Evolutionary conservation across 2,888 invertebrate species (phyloP), one percentile per base, ranked within the genome.

Genomic region (Allygus modestus): DNA sequence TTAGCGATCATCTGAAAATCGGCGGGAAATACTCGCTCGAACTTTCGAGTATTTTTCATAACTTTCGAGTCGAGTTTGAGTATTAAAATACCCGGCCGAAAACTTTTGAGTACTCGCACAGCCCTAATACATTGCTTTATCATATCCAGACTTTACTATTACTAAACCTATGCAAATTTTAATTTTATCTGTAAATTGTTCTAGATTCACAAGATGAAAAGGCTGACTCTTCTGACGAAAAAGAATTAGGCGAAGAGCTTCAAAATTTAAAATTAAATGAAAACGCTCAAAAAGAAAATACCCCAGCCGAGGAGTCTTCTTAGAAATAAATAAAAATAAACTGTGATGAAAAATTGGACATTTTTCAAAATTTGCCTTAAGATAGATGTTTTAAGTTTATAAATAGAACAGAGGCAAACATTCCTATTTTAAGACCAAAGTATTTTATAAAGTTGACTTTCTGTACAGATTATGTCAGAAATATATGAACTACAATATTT

Each of bases 371-470:
- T 65, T 65, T 65, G 65, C 65, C 65, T 65, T 65, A 65, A 65
- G 28, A 15, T 65, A 65, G 65, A 65, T 65, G 31, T 15, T 65
- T 28, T 65, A 28, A 69, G 12, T 1, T 73, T 41, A 1, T 41
- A 23, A 4, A 20, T 41, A 23, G 37, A 23, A 73, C 31, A 51
- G 37, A 77, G 77, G 77, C 77, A 77, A 46, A 79, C 79, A 79
- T 79, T 84, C 71, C 81, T 81, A 43, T 69, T 51, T 41, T 82
- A 58, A 58, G 79, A 79, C 79, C 79, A 58, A 79, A 58, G 79
- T 51, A 4, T 58, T 79, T 77, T 77, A 26, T 51, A 77, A 41
- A 77, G 23, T 73, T 12, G 9, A 41, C 31, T 28, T 28, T 23
- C 54, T 54, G 11, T 54, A 23, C 23, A 23, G 54, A 7, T 54